Evolutionary conservation across 2,888 invertebrate genomes (phyloP).

Genomic region (Chrysolina oricalcia): DNA sequence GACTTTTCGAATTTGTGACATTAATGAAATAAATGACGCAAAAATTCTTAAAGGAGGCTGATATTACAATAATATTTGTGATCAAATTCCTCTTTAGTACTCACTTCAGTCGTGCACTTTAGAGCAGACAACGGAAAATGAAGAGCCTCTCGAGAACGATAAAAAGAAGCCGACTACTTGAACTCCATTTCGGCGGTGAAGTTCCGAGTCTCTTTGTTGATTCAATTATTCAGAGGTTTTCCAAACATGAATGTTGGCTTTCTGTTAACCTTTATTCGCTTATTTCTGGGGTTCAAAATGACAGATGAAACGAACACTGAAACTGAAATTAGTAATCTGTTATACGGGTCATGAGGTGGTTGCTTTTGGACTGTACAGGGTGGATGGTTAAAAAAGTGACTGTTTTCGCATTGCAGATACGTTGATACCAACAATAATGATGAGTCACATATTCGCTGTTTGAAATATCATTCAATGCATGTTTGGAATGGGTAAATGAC

Average conservation of each 20-base stretch:
- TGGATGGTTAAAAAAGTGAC: too few relatives aligned
- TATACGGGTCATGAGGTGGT: background rate
- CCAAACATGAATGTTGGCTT: background rate
- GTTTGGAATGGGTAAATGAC: too few relatives aligned
- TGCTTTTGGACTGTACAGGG: too few relatives aligned
- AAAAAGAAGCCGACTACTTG: background rate
- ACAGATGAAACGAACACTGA: background rate
- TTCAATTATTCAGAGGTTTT: constrained; percentile 8
- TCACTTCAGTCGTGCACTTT: background rate
- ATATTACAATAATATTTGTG: constrained; percentile 5
- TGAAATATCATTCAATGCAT: too few relatives aligned
- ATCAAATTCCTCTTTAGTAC: background rate
- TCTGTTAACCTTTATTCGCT: background rate
- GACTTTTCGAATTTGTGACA: too few relatives aligned
- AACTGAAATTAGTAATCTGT: background rate
- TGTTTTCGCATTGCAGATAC: too few relatives aligned
- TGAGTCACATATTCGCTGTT: too few relatives aligned
- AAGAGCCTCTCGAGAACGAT: constrained; percentile 20
- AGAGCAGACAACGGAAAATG: constrained; percentile 13
- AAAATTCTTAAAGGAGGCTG: background rate
- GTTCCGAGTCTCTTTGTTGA: constrained; percentile 13
- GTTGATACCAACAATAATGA: too few relatives aligned
- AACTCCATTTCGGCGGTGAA: constrained; percentile 2
- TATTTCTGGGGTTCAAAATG: background rate
- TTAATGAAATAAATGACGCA: too few relatives aligned